A percentile compares a stretch with the other conserved stretches of the same genome.
phyloP scores from a whole-genome alignment of 2,797 vertebrate species.

The Nyctalus aviator region DNA sequence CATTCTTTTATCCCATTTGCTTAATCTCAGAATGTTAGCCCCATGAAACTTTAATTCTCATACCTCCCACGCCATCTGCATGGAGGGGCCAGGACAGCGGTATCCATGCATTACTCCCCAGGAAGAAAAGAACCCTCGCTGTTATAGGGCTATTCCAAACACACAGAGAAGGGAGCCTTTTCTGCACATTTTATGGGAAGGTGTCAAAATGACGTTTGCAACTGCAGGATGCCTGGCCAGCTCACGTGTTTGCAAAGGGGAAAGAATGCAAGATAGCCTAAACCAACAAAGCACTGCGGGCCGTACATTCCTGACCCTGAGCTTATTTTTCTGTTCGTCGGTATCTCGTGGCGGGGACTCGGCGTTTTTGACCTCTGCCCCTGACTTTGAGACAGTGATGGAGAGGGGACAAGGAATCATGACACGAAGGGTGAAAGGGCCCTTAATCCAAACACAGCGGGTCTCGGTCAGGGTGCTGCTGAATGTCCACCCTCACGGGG shows the following conservation, averaged over 20 bases:
- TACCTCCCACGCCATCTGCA: neutral
- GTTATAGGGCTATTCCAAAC: neutral
- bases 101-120: neutral
- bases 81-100: neutral
- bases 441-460: neutral
- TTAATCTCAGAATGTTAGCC: constrained; percentile 46
- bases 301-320: constrained; percentile 13
- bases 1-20: neutral
- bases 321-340: constrained; percentile 8
- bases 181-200: neutral
- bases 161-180: neutral
- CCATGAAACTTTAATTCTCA: constrained; percentile 36
- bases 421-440: constrained; percentile 51
- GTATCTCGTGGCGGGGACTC: neutral
- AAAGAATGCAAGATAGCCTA: neutral
- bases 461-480: neutral
- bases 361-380: constrained; percentile 61
- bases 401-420: neutral
- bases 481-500: rapidly evolving
- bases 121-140: neutral
- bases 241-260: neutral
- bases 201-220: neutral
- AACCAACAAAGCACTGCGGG: neutral
- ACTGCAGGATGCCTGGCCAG: neutral
- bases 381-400: constrained; percentile 56